Percentiles rank a stretch among this genome's conserved stretches.
These are phyloP conservation scores for Tyrannus savana DNA, from an alignment of 2,113 vertebrate genomes.

Conservation along the genomic window DNA sequence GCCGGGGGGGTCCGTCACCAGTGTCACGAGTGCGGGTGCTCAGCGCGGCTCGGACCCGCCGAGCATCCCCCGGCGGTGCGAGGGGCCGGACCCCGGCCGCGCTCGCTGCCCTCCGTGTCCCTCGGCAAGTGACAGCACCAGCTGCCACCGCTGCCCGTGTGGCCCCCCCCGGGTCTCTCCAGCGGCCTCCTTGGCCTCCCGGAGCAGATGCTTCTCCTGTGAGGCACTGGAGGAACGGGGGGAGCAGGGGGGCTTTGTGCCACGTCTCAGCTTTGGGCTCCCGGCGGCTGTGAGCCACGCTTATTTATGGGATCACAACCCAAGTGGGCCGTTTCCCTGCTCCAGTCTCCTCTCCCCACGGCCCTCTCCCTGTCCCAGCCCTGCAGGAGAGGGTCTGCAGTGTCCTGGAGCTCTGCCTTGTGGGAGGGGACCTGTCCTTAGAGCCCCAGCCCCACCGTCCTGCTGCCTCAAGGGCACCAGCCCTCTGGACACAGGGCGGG, in stretches of 20 bases:
- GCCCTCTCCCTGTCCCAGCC: background rate
- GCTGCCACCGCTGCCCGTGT: background rate
- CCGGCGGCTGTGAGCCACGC: rapidly evolving
- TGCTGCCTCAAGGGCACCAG: background rate
- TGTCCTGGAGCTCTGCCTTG: background rate
- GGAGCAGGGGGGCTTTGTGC: background rate
- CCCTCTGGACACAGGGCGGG: background rate
- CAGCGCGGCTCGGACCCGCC: background rate
- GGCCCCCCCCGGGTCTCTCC: background rate
- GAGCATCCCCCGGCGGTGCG: background rate
- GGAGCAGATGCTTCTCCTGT: background rate
- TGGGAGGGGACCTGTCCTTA: background rate
- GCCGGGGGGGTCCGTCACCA: rapidly evolving
- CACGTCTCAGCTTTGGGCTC: background rate
- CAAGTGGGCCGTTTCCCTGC: rapidly evolving
- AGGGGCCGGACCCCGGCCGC: background rate
- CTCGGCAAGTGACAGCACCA: slow-evolving; percentile 6
- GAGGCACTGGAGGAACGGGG: background rate
- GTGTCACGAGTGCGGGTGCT: background rate
- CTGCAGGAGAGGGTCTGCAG: background rate
- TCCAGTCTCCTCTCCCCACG: background rate
- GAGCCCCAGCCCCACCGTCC: rapidly evolving
- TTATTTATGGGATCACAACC: background rate
- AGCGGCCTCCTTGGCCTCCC: background rate
- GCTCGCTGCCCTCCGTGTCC: background rate